Evolutionary conservation across 35 echinoderm and acorn worm species (phyloP).

Genomic region (Amphiura filiformis): DNA sequence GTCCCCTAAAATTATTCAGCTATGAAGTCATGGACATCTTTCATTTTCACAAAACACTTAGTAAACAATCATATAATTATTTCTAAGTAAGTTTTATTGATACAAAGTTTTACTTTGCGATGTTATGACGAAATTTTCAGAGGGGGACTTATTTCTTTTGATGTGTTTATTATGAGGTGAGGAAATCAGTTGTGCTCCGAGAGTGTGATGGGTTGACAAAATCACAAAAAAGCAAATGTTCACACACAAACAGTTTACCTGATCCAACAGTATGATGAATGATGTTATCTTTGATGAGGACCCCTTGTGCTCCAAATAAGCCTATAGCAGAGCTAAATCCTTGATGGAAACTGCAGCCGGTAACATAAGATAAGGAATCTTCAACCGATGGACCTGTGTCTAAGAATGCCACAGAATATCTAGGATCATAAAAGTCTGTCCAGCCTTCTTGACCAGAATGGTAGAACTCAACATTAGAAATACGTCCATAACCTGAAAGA

Average conservation of each 20-base stretch:
- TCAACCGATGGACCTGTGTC: conserved; percentile 12
- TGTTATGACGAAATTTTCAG: too few species aligned
- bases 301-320: conserved; percentile 29
- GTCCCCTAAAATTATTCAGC: too few species aligned
- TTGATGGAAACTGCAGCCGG: conserved; percentile 55
- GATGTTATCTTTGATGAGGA: conserved; percentile 56
- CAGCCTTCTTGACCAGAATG: conserved; percentile 62
- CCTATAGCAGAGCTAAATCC: conserved; percentile 68
- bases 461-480: conserved; percentile 66
- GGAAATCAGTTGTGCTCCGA: too few species aligned
- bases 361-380: conserved; percentile 27
- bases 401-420: conserved; percentile 65
- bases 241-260: conserved; percentile 8
- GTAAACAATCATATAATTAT: too few species aligned
- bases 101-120: too few species aligned
- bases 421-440: conserved; percentile 53
- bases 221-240: too few species aligned
- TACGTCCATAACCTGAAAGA: conserved; percentile 48
- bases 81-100: too few species aligned
- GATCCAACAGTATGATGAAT: conserved; percentile 64
- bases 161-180: too few species aligned
- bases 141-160: too few species aligned
- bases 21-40: too few species aligned
- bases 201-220: too few species aligned
- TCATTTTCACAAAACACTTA: too few species aligned